phyloP scores from a whole-genome alignment of 2,113 vertebrate species.

The Speoplatyrhinus poulsoni region DNA sequence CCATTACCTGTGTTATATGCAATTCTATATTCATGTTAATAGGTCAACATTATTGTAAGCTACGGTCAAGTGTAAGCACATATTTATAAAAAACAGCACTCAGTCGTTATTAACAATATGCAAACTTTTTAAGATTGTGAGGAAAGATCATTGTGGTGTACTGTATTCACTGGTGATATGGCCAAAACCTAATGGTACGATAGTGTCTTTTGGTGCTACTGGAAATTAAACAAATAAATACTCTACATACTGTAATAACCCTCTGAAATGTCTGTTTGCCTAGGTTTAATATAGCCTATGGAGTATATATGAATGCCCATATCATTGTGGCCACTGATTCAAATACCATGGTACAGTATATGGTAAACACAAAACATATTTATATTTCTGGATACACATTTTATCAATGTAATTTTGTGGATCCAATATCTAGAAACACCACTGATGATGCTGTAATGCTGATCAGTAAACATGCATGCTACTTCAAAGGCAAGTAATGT shows the following conservation, averaged over 20 bases:
- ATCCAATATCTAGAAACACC: neutral
- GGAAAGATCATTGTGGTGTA: neutral
- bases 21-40: slow-evolving; percentile 13
- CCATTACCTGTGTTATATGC: slow-evolving; percentile 17
- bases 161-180: too few species aligned
- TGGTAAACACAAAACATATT: too few species aligned
- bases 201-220: too few species aligned
- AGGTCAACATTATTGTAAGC: too few species aligned
- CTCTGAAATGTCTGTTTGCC: too few species aligned
- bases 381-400: too few species aligned
- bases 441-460: slow-evolving; percentile 1
- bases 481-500: slow-evolving; percentile 16
- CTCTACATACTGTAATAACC: too few species aligned
- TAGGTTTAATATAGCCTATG: neutral
- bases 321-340: slow-evolving; percentile 18
- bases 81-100: too few species aligned
- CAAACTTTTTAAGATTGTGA: neutral
- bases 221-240: too few species aligned
- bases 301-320: too few species aligned
- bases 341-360: too few species aligned
- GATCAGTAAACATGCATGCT: slow-evolving; percentile 33
- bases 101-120: neutral
- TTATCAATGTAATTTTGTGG: neutral
- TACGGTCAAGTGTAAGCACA: too few species aligned
- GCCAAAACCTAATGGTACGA: neutral